Conservation (phyloP, 2,797 vertebrate genomes). For the Hipposideros larvatus region DNA sequence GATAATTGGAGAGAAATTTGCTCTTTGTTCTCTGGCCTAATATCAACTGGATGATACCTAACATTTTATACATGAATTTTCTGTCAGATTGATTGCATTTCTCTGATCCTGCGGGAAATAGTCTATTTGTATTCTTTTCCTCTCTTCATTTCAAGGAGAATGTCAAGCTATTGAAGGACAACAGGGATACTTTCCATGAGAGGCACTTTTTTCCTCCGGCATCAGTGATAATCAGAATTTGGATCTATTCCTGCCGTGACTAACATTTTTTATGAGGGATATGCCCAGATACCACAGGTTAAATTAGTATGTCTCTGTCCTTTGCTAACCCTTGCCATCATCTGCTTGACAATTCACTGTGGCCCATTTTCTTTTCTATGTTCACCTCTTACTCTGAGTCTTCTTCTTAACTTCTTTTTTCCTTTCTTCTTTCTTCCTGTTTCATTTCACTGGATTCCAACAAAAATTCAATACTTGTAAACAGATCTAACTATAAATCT, state of each 20-base stretch:
- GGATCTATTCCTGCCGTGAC: not conserved
- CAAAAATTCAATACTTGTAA: not conserved
- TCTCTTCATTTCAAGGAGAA: not conserved
- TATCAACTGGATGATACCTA: not conserved
- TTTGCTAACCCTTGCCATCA: not conserved
- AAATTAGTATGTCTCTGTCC: not conserved
- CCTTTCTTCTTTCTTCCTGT: not conserved
- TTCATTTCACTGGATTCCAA: conserved; percentile 8
- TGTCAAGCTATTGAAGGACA: not conserved
- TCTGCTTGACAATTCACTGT: not conserved
- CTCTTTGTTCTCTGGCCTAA: not conserved
- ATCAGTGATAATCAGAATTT: not conserved
- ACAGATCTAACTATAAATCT: not conserved
- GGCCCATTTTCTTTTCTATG: not conserved
- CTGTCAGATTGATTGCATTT: not conserved
- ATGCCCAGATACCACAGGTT: not conserved
- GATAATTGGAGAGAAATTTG: not conserved
- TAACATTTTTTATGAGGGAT: not conserved
- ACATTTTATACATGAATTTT: not conserved
- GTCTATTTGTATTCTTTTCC: not conserved
- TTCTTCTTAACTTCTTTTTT: not conserved
- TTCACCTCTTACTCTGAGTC: not conserved
- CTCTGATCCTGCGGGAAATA: not conserved
- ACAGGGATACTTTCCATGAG: not conserved
- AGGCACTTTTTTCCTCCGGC: not conserved